These are phyloP conservation scores for Psettodes erumei DNA, from an alignment of 2,113 vertebrate species.

Conservation along the genomic window DNA sequence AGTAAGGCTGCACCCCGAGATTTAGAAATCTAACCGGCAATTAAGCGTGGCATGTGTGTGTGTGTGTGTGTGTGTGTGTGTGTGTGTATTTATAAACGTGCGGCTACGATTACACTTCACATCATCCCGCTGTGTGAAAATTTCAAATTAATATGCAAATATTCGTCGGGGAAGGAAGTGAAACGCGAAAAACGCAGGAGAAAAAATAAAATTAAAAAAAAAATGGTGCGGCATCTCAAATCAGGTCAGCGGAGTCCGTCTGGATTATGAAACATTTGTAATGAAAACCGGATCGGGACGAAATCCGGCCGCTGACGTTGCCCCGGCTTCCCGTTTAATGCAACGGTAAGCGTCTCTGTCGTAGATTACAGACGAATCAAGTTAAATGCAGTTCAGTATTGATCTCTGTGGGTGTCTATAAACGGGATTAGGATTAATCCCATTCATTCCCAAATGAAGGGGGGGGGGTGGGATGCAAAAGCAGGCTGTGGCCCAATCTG, in stretches of 20 bases:
- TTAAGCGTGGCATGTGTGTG: constrained; percentile 67
- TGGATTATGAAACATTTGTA: constrained; percentile 66
- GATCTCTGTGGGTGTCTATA: constrained; percentile 81
- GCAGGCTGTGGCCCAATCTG: constrained; percentile 74
- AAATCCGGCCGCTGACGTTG: constrained; percentile 60
- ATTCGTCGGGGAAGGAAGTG: constrained; percentile 50
- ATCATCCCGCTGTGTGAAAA: constrained; percentile 68
- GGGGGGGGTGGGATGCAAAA: constrained; percentile 70
- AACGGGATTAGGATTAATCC: constrained; percentile 82
- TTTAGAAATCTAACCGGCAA: constrained; percentile 80
- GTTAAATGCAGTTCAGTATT: constrained; percentile 80
- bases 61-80: constrained; percentile 67
- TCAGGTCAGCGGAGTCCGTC: constrained; percentile 66
- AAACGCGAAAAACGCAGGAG: constrained; percentile 46
- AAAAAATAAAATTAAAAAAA: no score
- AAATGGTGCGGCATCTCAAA: constrained; percentile 63
- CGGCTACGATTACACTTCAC: constrained; percentile 74
- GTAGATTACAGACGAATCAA: constrained; percentile 80
- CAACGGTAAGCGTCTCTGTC: constrained; percentile 78
- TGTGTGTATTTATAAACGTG: constrained; percentile 75
- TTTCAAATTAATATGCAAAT: constrained; percentile 78
- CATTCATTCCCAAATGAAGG: constrained; percentile 77
- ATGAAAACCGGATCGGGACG: constrained; percentile 55
- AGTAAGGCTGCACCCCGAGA: constrained; percentile 77
- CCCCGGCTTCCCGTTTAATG: constrained; percentile 66